phyloP scores from a whole-genome alignment of 2,797 vertebrate genomes.

The Danio kyathit region DNA sequence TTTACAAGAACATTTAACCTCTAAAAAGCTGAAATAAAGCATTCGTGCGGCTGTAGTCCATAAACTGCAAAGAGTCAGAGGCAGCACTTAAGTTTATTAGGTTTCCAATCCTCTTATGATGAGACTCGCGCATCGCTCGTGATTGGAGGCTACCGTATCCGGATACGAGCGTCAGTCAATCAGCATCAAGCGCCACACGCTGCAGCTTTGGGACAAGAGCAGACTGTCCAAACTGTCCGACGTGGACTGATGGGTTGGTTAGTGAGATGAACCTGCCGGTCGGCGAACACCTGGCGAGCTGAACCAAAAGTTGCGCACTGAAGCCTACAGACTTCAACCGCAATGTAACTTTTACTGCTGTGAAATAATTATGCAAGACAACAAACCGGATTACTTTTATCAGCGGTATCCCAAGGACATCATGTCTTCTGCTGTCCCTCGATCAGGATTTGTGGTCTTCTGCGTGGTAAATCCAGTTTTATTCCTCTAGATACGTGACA shows the following conservation, averaged over 20 bases:
- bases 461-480: conserved; percentile 71
- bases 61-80: not conserved
- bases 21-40: not conserved
- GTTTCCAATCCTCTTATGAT: conserved; percentile 48
- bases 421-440: conserved; percentile 48
- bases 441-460: conserved; percentile 62
- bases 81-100: conserved; percentile 47
- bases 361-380: not conserved
- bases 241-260: not conserved
- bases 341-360: conserved; percentile 13
- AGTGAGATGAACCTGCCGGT: not conserved
- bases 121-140: not conserved
- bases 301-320: not conserved
- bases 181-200: conserved; percentile 16
- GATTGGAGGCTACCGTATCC: conserved; percentile 39
- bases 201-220: not conserved
- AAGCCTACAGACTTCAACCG: not conserved
- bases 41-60: not conserved
- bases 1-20: not conserved
- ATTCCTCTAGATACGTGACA: not conserved
- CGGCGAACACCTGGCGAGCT: not conserved
- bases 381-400: conserved; percentile 66
- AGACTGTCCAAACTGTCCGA: conserved; percentile 7
- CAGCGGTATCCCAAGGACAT: conserved; percentile 68
- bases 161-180: conserved; percentile 33